These are phyloP conservation scores for Musca domestica DNA, from an alignment of 1,140 invertebrate genomes.

Conservation along the genomic window DNA sequence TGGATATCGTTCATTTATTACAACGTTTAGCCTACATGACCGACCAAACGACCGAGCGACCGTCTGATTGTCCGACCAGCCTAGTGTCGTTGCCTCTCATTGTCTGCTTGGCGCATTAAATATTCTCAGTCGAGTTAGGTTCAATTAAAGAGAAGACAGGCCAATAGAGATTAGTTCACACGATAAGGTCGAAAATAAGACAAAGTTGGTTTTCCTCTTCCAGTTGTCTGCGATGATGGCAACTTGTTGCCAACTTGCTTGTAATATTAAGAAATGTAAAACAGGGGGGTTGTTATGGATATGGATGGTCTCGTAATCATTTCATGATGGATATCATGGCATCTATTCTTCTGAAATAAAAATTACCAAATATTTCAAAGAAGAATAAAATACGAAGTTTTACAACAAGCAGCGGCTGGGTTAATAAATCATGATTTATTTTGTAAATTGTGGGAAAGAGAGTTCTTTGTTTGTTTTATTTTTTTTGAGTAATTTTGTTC, in stretches of 20 bases:
- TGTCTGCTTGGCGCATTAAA: too few species aligned
- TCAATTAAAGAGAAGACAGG: not conserved
- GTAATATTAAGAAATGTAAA: too few species aligned
- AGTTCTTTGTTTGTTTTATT: not conserved
- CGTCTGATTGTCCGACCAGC: too few species aligned
- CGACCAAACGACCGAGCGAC: too few species aligned
- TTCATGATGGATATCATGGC: not conserved
- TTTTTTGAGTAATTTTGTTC: constrained; percentile 1
- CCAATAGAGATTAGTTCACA: not conserved
- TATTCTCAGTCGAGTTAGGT: not conserved
- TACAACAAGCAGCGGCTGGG: not conserved
- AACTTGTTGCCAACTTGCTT: too few species aligned
- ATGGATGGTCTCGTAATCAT: not conserved
- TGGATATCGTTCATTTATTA: too few species aligned
- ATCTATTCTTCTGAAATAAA: not conserved
- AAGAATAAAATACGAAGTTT: not conserved
- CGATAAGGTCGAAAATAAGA: not conserved
- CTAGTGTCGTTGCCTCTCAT: too few species aligned
- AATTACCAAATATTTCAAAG: not conserved
- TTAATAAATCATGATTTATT: too few species aligned
- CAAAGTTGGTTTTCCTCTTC: not conserved
- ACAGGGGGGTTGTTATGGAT: too few species aligned
- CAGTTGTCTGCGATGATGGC: too few species aligned
- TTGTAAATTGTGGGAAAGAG: too few species aligned
- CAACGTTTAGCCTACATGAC: too few species aligned